These are phyloP conservation scores for Heliconius melpomene DNA, from an alignment of 1,140 invertebrate species.

Conservation along the genomic window DNA sequence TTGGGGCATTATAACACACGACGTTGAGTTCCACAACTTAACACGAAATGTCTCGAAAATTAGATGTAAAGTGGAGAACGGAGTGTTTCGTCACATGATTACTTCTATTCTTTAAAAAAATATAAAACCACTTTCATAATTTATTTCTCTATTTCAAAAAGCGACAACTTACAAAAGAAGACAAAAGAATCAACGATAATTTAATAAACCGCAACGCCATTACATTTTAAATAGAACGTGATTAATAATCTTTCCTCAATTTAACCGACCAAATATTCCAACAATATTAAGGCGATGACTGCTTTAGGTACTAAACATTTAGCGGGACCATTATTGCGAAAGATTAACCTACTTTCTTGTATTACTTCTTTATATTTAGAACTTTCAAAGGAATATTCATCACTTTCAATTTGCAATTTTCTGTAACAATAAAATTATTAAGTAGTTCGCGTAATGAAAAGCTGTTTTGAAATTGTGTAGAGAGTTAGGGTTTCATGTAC, in stretches of 20 bases:
- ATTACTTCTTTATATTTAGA: conserved; percentile 3
- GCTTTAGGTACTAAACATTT: not conserved
- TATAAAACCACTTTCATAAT: no score
- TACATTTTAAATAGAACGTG: not conserved
- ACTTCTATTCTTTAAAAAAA: no score
- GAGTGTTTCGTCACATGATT: no score
- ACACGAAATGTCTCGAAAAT: no score
- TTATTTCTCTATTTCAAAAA: no score
- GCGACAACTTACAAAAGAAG: no score
- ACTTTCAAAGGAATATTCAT: conserved; percentile 5
- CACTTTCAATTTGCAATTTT: not conserved
- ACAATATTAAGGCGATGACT: not conserved
- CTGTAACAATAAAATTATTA: not conserved
- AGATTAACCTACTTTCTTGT: not conserved
- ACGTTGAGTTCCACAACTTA: no score
- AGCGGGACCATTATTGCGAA: not conserved
- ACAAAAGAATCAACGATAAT: not conserved
- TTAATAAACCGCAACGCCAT: not conserved
- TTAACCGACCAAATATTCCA: not conserved
- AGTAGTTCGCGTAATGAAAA: not conserved
- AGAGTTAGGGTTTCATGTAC: not conserved
- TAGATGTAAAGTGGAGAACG: no score
- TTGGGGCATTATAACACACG: no score
- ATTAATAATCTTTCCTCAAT: not conserved
- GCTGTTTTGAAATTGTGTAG: not conserved